A percentile compares a stretch with the other conserved stretches of the same genome.
phyloP scores from a whole-genome alignment of 2,888 invertebrate genomes.

The Hyalella azteca region DNA sequence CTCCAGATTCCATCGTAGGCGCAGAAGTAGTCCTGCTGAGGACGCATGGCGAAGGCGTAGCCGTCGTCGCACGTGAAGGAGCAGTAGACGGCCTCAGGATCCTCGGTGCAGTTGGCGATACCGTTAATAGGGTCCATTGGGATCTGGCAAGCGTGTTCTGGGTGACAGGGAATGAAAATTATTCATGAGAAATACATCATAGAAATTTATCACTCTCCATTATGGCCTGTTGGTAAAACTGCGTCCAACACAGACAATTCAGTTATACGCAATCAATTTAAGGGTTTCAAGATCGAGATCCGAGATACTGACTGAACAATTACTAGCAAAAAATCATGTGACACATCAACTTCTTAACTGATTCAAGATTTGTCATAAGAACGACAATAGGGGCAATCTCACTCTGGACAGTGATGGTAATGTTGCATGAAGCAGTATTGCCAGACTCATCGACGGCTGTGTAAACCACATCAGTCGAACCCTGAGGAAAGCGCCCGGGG shows the following conservation, averaged over 20 bases:
- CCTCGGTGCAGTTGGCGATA: slow-evolving; percentile 65
- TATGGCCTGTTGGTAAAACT: no score
- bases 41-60: slow-evolving; percentile 68
- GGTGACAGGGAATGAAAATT: no score
- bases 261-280: no score
- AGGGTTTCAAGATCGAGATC: no score
- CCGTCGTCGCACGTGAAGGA: slow-evolving; percentile 70
- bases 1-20: slow-evolving; percentile 64
- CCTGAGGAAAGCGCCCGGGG: slow-evolving; percentile 66
- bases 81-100: slow-evolving; percentile 66
- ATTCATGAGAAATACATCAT: no score
- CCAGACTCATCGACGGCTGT: slow-evolving; percentile 69
- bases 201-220: no score
- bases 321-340: no score
- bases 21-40: slow-evolving; percentile 64
- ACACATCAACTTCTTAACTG: no score
- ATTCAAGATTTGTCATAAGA: no score
- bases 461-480: slow-evolving; percentile 69
- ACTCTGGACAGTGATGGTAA: slow-evolving; percentile 71
- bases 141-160: slow-evolving; percentile 65
- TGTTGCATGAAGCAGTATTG: slow-evolving; percentile 69
- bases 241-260: no score
- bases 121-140: slow-evolving; percentile 66
- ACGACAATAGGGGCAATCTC: no score
- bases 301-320: no score